These are phyloP conservation scores for Karalla daura DNA, from an alignment of 2,797 vertebrate species.

Conservation along the genomic window DNA sequence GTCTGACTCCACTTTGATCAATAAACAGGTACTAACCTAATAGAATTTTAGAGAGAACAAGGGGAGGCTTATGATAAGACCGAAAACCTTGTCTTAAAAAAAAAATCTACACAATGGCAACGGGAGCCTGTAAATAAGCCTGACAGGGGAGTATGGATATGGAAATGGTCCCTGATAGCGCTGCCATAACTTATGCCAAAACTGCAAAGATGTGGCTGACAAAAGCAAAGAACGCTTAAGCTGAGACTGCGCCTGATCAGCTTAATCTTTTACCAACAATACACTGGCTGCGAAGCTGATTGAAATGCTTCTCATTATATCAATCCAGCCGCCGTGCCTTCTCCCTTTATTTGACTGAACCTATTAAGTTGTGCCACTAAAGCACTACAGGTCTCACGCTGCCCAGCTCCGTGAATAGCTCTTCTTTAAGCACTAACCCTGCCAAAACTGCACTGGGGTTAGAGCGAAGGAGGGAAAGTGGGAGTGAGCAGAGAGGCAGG, in stretches of 20 bases:
- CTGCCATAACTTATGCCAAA: constrained; percentile 8
- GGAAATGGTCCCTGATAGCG: constrained; percentile 14
- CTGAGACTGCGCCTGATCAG: constrained; percentile 28
- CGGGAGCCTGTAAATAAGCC: constrained; percentile 35
- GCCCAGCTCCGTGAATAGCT: constrained; percentile 53
- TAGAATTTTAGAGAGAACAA: constrained; percentile 70
- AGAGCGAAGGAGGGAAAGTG: not conserved
- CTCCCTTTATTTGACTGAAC: constrained; percentile 60
- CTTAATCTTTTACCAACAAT: constrained; percentile 22
- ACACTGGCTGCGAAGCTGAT: constrained; percentile 40
- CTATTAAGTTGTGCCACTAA: constrained; percentile 70
- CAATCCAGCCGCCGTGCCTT: constrained; percentile 59
- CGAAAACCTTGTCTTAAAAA: constrained; percentile 40
- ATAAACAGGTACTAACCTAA: constrained; percentile 80
- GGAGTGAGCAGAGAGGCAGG: constrained; percentile 1
- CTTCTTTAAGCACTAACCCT: constrained; percentile 75
- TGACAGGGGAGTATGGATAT: not conserved
- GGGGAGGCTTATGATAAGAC: constrained; percentile 53
- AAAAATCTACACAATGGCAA: constrained; percentile 30
- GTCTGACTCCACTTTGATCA: constrained; percentile 77
- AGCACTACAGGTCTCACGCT: constrained; percentile 47
- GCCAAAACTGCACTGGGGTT: constrained; percentile 22
- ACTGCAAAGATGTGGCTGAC: not conserved
- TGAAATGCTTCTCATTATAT: constrained; percentile 72
- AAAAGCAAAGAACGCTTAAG: constrained; percentile 55